phyloP scores from a whole-genome alignment of 2,797 vertebrate genomes.

The Cryptoprocta ferox region DNA sequence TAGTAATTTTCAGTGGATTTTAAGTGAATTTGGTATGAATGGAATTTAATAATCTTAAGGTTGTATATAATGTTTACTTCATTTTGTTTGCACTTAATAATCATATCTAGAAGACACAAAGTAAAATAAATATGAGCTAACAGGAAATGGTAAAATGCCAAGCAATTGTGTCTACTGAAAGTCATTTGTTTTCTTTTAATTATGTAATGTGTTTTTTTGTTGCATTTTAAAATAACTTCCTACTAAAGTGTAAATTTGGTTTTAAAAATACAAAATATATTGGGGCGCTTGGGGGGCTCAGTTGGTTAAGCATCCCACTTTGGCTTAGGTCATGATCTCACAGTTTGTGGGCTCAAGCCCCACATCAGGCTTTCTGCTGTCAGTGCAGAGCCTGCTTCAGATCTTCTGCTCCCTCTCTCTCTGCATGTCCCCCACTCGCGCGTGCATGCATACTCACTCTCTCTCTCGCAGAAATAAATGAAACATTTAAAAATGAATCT shows the following conservation, averaged over 20 bases:
- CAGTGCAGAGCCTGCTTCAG: no score
- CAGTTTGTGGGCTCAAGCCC: no score
- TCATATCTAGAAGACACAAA: slow-evolving; percentile 28
- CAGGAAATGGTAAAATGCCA: not conserved
- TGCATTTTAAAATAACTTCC: slow-evolving; percentile 60
- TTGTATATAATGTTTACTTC: slow-evolving; percentile 32
- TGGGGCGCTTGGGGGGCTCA: no score
- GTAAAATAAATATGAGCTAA: not conserved
- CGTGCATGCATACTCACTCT: no score
- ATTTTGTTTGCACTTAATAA: not conserved
- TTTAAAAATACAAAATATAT: slow-evolving; percentile 75
- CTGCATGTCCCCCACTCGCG: no score
- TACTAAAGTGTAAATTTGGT: slow-evolving; percentile 52
- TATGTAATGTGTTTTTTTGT: not conserved
- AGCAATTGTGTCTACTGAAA: not conserved
- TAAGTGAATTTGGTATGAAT: not conserved
- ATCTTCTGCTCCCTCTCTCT: no score
- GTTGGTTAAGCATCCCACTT: no score
- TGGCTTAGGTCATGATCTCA: no score
- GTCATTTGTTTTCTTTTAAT: not conserved
- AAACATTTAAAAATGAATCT: no score
- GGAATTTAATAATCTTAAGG: slow-evolving; percentile 13
- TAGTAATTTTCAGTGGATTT: not conserved
- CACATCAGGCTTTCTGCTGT: no score
- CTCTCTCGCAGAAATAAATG: no score